Evolutionary conservation across 2,113 vertebrate species (phyloP), one percentile per base, ranked within the genome.

Genomic region (Chaetops frenatus): DNA sequence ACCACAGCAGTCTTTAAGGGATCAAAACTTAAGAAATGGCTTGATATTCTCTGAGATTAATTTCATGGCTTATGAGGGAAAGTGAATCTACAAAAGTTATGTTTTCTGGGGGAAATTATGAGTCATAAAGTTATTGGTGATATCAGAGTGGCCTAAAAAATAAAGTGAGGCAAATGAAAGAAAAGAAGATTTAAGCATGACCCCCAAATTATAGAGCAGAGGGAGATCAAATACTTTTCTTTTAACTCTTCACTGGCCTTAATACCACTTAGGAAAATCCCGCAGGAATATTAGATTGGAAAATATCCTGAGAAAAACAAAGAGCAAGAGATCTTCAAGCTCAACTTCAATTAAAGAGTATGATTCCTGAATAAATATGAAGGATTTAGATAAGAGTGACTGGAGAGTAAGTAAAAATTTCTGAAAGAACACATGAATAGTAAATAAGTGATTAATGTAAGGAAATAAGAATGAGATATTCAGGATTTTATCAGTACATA

Each of bases 291-390:
- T 42, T 67, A 58, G 17, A 70, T 21, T 72, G 31, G 28, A 84
- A 89, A 86, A 76, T 51, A 93, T 58, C 50, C 11, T 53, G 42
- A 69, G 15, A 14, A 67, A 81, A 94, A 60, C 7, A 79, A 88
- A 91, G 87, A 36, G 27, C 22, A 85, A 56, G 9, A 64, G 51
- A 81, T 77, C 28, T 78, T 79, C 74, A 77, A 71, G 25, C 7
- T 88, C 60, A 84, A 38, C 29, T 21, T 86, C 72, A 81, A 71
- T 92, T 94, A 91, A 88, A 64, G 47, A 66, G 3, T 58, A n/a
- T 77, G 72, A 81, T 78, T 92, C 48, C 33, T 81, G 83, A 94
- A 86, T 94, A 92, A 93, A 79, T 86, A 86, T 86, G 47, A 96
- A 92, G 20, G 86, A 74, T 61, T 90, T 92, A 91, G 11, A 16